Conservation (phyloP, 2,113 vertebrate species). For the Kryptolebias marmoratus region DNA sequence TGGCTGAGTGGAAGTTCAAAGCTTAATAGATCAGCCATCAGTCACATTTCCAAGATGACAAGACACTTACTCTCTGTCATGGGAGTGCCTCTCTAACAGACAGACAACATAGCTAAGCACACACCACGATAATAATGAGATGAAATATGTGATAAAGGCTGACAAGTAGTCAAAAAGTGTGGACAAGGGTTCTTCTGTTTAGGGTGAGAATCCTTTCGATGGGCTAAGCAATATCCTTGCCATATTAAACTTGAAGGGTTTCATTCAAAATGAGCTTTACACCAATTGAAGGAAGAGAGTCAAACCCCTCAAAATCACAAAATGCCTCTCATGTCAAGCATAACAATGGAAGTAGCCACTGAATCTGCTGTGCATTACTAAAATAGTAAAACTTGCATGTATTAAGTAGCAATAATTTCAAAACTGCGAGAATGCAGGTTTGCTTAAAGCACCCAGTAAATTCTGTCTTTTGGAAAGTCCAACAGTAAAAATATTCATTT, state of each 20-base stretch:
- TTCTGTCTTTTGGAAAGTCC: too few relatives aligned
- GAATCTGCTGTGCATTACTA: background rate
- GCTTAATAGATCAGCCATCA: slow-evolving; percentile 56
- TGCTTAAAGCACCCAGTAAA: too few relatives aligned
- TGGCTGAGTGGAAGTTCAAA: slow-evolving; percentile 39
- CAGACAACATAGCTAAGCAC: slow-evolving; percentile 19
- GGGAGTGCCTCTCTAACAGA: slow-evolving; percentile 23
- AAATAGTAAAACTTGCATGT: background rate
- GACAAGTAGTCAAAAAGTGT: slow-evolving; percentile 22
- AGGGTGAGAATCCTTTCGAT: background rate
- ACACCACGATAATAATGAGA: slow-evolving; percentile 29
- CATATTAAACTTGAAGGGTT: slow-evolving; percentile 29
- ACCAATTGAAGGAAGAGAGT: background rate
- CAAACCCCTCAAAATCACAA: background rate
- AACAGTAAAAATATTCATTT: too few relatives aligned
- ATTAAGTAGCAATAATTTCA: background rate
- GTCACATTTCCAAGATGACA: slow-evolving; percentile 60
- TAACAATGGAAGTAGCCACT: background rate
- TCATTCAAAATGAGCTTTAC: slow-evolving; percentile 23
- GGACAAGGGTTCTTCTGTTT: slow-evolving; percentile 17
- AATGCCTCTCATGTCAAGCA: background rate
- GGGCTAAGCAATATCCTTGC: slow-evolving; percentile 17
- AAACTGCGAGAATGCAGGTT: background rate
- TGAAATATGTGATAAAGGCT: slow-evolving; percentile 19
- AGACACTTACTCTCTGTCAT: slow-evolving; percentile 48